Percentiles rank a stretch among this genome's conserved stretches.
Conservation (phyloP, 2,888 invertebrate genomes). For the Mimachlamys varia region DNA sequence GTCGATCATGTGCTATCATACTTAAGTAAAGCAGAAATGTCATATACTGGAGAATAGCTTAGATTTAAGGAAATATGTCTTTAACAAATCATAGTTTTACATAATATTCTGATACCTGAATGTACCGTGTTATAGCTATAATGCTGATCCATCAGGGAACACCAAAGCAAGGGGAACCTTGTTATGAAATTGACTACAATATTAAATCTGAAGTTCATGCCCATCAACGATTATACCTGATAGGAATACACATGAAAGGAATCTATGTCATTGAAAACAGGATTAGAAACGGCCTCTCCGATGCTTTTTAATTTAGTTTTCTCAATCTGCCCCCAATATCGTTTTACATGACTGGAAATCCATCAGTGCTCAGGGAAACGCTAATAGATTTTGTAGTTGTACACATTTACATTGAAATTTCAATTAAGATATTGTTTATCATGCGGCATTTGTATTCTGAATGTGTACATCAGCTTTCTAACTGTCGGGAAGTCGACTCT, state of each 20-base stretch:
- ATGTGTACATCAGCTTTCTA: not conserved
- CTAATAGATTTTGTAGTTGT: not conserved
- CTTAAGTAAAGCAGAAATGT: no score
- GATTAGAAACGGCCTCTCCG: not conserved
- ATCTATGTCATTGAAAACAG: not conserved
- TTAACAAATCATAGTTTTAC: no score
- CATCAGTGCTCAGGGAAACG: not conserved
- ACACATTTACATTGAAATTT: slow-evolving; percentile 2
- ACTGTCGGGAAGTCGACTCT: not conserved
- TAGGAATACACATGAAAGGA: not conserved
- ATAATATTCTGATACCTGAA: no score
- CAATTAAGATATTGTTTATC: slow-evolving; percentile 29
- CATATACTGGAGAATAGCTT: no score
- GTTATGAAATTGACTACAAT: not conserved
- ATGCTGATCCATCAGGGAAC: no score
- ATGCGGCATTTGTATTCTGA: not conserved
- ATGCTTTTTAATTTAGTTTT: not conserved
- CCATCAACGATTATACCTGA: slow-evolving; percentile 1
- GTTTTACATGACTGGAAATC: not conserved
- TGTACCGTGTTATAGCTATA: no score
- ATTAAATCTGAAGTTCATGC: not conserved
- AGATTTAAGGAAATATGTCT: no score
- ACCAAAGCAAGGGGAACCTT: no score
- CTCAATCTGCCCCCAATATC: not conserved
- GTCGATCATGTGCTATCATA: no score